A percentile compares a stretch with the other conserved stretches of the same genome.
Evolutionary conservation across 2,797 vertebrate genomes (phyloP).

Genomic region (Avahi laniger): DNA sequence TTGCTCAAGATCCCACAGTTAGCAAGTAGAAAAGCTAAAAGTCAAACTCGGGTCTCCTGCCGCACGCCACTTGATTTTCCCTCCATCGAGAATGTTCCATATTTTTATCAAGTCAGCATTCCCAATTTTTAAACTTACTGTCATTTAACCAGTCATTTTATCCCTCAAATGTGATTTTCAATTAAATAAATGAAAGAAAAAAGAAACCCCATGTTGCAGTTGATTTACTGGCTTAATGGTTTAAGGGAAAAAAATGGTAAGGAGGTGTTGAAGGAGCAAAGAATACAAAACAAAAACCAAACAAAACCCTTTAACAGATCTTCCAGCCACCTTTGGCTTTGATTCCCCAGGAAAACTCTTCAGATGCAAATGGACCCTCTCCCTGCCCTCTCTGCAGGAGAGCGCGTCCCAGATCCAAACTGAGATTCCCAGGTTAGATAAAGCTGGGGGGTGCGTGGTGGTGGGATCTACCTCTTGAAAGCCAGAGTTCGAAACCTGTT

Average conservation of each 20-base stretch:
- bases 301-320: not conserved
- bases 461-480: not conserved
- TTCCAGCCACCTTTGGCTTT: not conserved
- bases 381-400: not conserved
- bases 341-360: not conserved
- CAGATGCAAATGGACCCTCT: not conserved
- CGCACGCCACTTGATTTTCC: not conserved
- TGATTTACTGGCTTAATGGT: not conserved
- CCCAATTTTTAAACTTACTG: not conserved
- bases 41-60: not conserved
- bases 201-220: not conserved
- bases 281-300: not conserved
- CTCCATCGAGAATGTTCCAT: not conserved
- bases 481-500: not conserved
- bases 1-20: not conserved
- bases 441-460: rapidly evolving
- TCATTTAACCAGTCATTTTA: not conserved
- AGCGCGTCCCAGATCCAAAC: not conserved
- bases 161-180: conserved; percentile 36
- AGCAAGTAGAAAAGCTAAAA: not conserved
- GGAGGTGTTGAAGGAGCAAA: not conserved
- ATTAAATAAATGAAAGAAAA: not conserved
- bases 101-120: not conserved
- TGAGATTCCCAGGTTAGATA: not conserved
- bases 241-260: not conserved